phyloP scores from a whole-genome alignment of 2,888 invertebrate genomes.

The Mesorhabditis belari region DNA sequence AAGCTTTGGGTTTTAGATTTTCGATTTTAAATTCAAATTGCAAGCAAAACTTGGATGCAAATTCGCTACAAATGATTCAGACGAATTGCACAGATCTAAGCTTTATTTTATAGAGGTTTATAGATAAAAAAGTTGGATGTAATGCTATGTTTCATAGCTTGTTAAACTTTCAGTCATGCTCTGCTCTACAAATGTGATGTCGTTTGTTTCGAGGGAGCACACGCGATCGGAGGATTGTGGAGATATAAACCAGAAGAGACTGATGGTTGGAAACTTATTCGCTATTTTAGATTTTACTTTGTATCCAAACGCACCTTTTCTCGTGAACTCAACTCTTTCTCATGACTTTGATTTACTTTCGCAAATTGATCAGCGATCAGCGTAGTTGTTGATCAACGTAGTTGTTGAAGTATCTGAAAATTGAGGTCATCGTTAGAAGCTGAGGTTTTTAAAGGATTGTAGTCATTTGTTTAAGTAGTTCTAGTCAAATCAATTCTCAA shows the following conservation, averaged over 20 bases:
- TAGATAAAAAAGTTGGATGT: no score
- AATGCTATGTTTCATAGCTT: no score
- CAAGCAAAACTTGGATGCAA: no score
- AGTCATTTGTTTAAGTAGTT: not conserved
- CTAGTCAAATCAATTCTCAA: not conserved
- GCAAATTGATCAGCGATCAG: slow-evolving; percentile 34
- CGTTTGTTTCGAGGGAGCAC: slow-evolving; percentile 52
- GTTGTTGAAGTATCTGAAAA: slow-evolving; percentile 28
- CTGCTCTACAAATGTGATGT: slow-evolving; percentile 48
- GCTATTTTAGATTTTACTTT: not conserved
- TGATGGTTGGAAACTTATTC: slow-evolving; percentile 13
- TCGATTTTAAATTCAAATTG: not conserved
- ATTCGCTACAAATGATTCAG: no score
- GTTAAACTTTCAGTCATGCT: slow-evolving; percentile 25
- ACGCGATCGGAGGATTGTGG: slow-evolving; percentile 54
- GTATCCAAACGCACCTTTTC: not conserved
- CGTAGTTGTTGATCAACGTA: slow-evolving; percentile 47
- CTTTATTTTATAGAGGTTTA: no score
- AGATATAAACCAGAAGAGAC: slow-evolving; percentile 29
- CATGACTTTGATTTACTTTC: slow-evolving; percentile 38
- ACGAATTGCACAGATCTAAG: no score
- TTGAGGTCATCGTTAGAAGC: no score
- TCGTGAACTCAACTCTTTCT: no score
- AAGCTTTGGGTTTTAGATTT: not conserved
- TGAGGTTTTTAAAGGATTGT: not conserved